Percentiles rank a stretch among this genome's conserved stretches.
Evolutionary conservation across 2,888 invertebrate genomes (phyloP).

Genomic region (Polietes domitor): DNA sequence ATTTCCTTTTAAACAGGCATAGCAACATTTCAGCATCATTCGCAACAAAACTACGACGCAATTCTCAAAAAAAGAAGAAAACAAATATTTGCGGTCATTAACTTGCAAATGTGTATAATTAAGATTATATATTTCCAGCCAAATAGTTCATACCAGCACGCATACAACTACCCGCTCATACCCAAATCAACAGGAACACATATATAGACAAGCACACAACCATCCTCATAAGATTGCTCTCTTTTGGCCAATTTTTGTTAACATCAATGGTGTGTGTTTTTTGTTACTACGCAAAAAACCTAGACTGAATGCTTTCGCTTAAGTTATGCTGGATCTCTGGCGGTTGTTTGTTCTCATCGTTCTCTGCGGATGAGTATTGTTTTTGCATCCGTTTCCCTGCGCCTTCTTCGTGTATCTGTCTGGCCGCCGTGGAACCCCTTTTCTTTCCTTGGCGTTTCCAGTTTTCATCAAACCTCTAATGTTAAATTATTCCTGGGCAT

Average conservation of each 20-base stretch:
- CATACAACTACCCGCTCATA: neutral
- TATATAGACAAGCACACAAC: neutral
- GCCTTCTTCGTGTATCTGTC: neutral
- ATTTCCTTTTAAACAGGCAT: neutral
- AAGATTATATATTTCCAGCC: constrained; percentile 15
- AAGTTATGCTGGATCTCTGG: neutral
- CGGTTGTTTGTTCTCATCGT: neutral
- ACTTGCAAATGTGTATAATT: constrained; percentile 36
- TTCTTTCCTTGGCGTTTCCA: neutral
- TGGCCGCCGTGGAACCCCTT: neutral
- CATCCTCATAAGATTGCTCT: neutral
- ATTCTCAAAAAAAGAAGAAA: neutral
- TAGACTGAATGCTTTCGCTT: neutral
- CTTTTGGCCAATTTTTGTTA: neutral
- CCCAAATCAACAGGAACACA: neutral
- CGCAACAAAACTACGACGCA: neutral
- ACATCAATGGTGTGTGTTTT: neutral
- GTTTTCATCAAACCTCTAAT: neutral
- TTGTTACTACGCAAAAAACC: neutral
- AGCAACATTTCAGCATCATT: neutral
- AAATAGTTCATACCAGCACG: neutral
- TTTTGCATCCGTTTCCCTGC: neutral
- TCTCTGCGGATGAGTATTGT: neutral
- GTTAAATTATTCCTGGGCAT: neutral
- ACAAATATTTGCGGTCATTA: constrained; percentile 31